Conservation (phyloP, 2,888 invertebrate species). For the Elegia similella region DNA sequence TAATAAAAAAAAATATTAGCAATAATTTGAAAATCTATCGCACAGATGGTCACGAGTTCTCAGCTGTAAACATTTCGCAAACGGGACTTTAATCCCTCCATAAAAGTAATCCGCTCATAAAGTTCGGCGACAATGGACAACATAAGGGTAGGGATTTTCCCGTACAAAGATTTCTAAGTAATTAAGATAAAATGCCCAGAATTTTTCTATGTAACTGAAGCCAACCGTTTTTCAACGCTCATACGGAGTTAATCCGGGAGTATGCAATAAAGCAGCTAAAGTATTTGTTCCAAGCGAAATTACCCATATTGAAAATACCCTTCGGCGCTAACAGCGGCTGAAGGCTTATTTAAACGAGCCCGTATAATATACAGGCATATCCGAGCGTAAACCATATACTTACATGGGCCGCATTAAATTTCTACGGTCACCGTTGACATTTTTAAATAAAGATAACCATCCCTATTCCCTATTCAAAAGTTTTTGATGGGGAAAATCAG, state of each 20-base stretch:
- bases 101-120: constrained; percentile 81
- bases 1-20: constrained; percentile 24
- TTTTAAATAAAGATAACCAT: constrained; percentile 21
- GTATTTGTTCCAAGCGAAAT: constrained; percentile 78
- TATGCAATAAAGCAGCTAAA: constrained; percentile 78
- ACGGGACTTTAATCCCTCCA: constrained; percentile 76
- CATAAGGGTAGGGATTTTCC: constrained; percentile 78
- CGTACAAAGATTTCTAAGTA: constrained; percentile 78
- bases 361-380: constrained; percentile 54
- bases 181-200: constrained; percentile 79
- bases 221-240: constrained; percentile 74
- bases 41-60: constrained; percentile 56
- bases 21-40: constrained; percentile 42
- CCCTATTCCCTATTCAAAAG: neutral
- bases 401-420: constrained; percentile 36
- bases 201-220: constrained; percentile 71
- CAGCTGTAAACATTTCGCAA: constrained; percentile 76
- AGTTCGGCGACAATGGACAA: constrained; percentile 79
- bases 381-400: constrained; percentile 46
- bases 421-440: constrained; percentile 40
- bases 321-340: constrained; percentile 71
- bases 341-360: constrained; percentile 70
- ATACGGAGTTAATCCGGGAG: constrained; percentile 76
- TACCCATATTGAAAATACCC: constrained; percentile 81
- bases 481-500: neutral